Base-by-base conservation (phyloP, 2,797 vertebrate genomes). In the Chelmon rostratus region DNA sequence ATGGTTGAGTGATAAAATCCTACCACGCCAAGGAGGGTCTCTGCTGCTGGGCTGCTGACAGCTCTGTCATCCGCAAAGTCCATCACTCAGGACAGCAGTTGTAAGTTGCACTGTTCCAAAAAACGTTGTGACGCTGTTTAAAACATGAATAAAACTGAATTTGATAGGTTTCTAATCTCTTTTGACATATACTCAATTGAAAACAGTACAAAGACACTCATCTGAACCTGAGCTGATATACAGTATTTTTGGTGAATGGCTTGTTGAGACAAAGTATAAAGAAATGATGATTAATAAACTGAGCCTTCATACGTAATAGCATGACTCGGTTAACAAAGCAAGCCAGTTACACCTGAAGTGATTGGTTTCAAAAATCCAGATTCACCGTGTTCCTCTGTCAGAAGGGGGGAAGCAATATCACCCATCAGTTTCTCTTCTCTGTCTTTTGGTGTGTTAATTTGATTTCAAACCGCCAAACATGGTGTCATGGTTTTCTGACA, bases 401-500 rank as follows among this genome's bases (percentile, higher is more conserved):
- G 94, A 97, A 96, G 52, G 4, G 42, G 50, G 21, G 21, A 23
- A 94, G 84, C 91, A 92, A 96, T 89, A 89, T 95, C 95, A 93
- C 91, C 94, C 94, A 93, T 96, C 96, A 96, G 44, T 89, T 87
- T 82, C 84, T 83, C 69, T 75, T 67, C 71, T 66, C 73, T 83
- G 75, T 93, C 68, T 88, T 90, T 89, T 83, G 85, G 76, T 75
- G 93, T 96, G 95, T 94, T 97, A 96, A 98, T 97, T 98, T 97
- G 97, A 96, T 98, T 97, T 98, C 96, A 97, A 93, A 98, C 96
- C 96, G 95, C 97, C 96, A 98, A 99, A 98, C 97, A 98, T 96
- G 96, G 97, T 98, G 97, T 98, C 98, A 98, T 96, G 97, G 96
- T 98, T 99, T 98, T 91, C 84, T 98, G 97, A 98, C 97, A 97